phyloP scores from a whole-genome alignment of 2,888 invertebrate genomes.

The Eudemis profundana region DNA sequence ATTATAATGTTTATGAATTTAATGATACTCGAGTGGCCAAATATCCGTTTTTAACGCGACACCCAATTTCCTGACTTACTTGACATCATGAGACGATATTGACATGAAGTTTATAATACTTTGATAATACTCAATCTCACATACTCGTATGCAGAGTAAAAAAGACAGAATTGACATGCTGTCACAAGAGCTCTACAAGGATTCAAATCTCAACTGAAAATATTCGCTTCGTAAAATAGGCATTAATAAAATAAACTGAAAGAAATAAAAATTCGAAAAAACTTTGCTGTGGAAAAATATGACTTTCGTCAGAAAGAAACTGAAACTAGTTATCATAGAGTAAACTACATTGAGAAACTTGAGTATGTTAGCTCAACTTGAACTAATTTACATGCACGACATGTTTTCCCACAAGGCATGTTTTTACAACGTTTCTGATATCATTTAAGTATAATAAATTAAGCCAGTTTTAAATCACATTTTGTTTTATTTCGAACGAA shows the following conservation, averaged over 20 bases:
- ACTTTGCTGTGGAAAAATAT: background rate
- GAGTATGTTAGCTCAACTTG: background rate
- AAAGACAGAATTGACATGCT: background rate
- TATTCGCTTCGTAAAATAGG: background rate
- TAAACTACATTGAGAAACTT: background rate
- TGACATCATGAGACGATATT: too few species aligned
- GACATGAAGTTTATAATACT: too few species aligned
- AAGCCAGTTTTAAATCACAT: background rate
- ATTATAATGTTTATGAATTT: too few species aligned
- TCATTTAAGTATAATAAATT: background rate
- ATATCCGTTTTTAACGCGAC: too few species aligned
- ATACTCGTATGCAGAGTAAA: background rate
- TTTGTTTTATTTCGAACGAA: background rate
- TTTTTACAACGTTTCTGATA: background rate
- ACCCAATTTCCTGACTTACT: too few species aligned
- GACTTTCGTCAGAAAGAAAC: background rate
- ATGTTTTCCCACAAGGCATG: background rate
- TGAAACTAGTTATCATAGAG: background rate
- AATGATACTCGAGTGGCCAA: background rate
- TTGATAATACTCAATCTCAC: background rate
- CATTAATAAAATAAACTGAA: background rate
- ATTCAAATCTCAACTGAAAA: background rate
- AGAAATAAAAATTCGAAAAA: background rate
- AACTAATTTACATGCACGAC: background rate
- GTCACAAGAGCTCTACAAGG: background rate